A percentile compares a stretch with the other conserved stretches of the same genome.
These are phyloP conservation scores for Cotesia glomerata DNA, from an alignment of 1,140 invertebrate species.

Conservation along the genomic window DNA sequence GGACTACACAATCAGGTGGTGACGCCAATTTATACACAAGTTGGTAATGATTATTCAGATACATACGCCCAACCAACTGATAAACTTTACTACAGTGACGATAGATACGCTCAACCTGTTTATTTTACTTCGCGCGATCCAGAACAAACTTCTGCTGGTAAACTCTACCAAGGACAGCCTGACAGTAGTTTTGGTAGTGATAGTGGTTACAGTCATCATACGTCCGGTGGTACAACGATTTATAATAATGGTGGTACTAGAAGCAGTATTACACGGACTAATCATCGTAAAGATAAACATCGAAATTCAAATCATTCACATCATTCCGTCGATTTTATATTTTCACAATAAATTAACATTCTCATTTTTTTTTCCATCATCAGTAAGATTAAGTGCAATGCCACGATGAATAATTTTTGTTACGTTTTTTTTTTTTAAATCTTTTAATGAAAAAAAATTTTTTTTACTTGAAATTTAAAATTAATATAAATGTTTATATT, in stretches of 20 bases:
- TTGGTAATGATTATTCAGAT: slow-evolving; percentile 43
- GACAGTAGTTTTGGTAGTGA: slow-evolving; percentile 71
- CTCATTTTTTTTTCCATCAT: neutral
- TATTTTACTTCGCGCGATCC: slow-evolving; percentile 46
- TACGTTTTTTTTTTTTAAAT: no score
- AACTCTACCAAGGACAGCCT: slow-evolving; percentile 56
- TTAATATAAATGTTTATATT: no score
- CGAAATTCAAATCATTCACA: slow-evolving; percentile 54
- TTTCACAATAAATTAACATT: slow-evolving; percentile 46
- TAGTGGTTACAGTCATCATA: slow-evolving; percentile 75
- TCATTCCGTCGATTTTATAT: slow-evolving; percentile 54
- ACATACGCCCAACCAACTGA: slow-evolving; percentile 50
- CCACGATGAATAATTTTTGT: neutral
- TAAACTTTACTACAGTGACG: slow-evolving; percentile 47
- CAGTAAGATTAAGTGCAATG: neutral
- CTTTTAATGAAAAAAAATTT: no score
- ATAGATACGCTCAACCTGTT: slow-evolving; percentile 48
- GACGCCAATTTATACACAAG: slow-evolving; percentile 44
- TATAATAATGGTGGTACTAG: slow-evolving; percentile 53
- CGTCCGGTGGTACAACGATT: slow-evolving; percentile 57
- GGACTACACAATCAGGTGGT: slow-evolving; percentile 44
- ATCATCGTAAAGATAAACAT: slow-evolving; percentile 54
- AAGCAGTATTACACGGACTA: slow-evolving; percentile 47
- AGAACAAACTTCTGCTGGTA: slow-evolving; percentile 42
- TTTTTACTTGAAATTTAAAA: neutral